Evolutionary conservation across 2,888 invertebrate genomes (phyloP).

Genomic region (Tanypteryx hageni): DNA sequence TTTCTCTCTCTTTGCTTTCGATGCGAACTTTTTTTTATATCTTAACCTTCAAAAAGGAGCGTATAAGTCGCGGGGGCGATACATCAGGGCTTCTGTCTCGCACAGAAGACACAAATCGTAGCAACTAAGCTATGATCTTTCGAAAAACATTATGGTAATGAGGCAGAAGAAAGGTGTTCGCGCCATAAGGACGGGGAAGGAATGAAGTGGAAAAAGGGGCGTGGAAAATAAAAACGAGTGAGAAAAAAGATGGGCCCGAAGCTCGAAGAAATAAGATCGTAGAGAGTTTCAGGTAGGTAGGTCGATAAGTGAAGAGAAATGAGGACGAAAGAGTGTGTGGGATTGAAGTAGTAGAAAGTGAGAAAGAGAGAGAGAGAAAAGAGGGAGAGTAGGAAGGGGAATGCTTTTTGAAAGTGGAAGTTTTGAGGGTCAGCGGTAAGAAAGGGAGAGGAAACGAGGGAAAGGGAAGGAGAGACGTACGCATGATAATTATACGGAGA

Average conservation of each 20-base stretch:
- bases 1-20: neutral
- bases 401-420: too few species aligned
- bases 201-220: neutral
- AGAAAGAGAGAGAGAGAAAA: neutral
- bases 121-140: neutral
- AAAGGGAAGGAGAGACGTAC: neutral
- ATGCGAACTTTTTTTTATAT: neutral
- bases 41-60: neutral
- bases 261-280: neutral
- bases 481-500: neutral
- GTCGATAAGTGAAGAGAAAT: neutral
- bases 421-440: too few species aligned
- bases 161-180: neutral
- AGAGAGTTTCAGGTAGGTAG: neutral
- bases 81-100: conserved; percentile 17
- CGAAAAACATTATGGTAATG: conserved; percentile 25
- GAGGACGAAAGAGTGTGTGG: neutral
- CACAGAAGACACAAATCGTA: conserved; percentile 23
- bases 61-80: neutral
- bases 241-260: neutral
- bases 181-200: too few species aligned
- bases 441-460: too few species aligned
- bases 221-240: neutral
- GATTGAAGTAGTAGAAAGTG: neutral
- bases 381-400: too few species aligned